A percentile compares a stretch with the other conserved stretches of the same genome.
These are phyloP conservation scores for Taeniopygia guttata DNA, from an alignment of 2,797 vertebrate species.

Conservation along the genomic window DNA sequence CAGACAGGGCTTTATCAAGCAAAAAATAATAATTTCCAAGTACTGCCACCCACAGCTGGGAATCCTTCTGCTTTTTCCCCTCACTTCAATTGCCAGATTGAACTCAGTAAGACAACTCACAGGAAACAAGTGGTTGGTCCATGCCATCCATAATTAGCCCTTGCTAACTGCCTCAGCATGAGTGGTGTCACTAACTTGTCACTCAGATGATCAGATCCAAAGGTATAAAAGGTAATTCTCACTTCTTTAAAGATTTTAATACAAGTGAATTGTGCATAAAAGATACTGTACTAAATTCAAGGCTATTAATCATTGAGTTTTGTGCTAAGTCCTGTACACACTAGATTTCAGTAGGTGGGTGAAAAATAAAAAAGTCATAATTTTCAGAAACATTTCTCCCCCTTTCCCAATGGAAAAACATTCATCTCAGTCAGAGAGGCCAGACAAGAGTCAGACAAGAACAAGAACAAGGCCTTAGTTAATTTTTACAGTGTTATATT, in stretches of 20 bases:
- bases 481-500: slow-evolving; percentile 1
- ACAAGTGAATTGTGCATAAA: not conserved
- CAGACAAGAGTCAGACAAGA: too few relatives aligned
- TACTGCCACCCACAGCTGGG: not conserved
- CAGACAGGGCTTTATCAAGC: not conserved
- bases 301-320: not conserved
- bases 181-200: not conserved
- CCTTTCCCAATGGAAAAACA: not conserved
- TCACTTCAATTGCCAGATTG: not conserved
- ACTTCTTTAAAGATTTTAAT: not conserved
- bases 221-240: not conserved
- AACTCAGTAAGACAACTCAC: not conserved
- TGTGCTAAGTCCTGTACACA: not conserved
- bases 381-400: not conserved
- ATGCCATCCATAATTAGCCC: not conserved
- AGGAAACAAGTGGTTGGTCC: not conserved
- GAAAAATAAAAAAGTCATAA: not conserved
- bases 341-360: not conserved
- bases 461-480: not conserved
- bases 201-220: not conserved
- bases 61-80: not conserved
- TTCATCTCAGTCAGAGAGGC: not conserved
- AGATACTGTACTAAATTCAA: not conserved
- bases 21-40: not conserved
- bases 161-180: not conserved